Base-by-base conservation (phyloP, 2,797 vertebrate species). In the Gymnoscopelus microlampas region DNA sequence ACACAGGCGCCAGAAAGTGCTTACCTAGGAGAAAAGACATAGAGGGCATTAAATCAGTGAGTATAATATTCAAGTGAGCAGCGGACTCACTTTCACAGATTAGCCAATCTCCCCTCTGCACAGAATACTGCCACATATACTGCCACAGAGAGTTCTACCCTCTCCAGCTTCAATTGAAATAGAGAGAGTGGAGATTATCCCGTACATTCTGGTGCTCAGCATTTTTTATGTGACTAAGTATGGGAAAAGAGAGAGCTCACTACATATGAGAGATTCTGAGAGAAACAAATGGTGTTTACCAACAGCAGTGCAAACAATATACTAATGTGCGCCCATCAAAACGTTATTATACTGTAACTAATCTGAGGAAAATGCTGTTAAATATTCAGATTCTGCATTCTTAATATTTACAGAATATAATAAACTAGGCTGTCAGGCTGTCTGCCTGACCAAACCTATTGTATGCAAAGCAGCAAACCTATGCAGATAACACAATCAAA, bases 21-120 rank as follows among this genome's bases (percentile, higher is more conserved):
- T 94, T 94, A 94, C 94, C 93, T 93, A 92, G 85, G 90, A 91
- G 90, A 89, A 91, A 90, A 91, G 83, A 93, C 79, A 92, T 84
- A 91, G 80, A 90, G 82, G 84, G 86, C 83, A 89, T 93, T 93
- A 94, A 93, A 92, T 91, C 88, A 92, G 89, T 57, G 71, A 79
- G 79, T 82, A 89, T 91, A 92, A 91, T 93, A 92, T 91, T 91
- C 85, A 66, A 84, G 91, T 76, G 83, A 91, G 88, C 85, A 66
- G 86, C 70, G 11, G 85, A 83, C 82, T 89, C 81, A 78, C 81
- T 92, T 91, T 92, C 84, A 85, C 88, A 92, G 91, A 92, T 93
- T 90, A 92, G 88, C 88, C 90, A 91, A 90, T 92, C 91, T 86
- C 83, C 90, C 81, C 83, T 88, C 81, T 79, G 83, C 85, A 80